Percentiles rank a stretch among this genome's conserved stretches.
Evolutionary conservation across 2,797 vertebrate genomes (phyloP).

Genomic region (Rhincodon typus): DNA sequence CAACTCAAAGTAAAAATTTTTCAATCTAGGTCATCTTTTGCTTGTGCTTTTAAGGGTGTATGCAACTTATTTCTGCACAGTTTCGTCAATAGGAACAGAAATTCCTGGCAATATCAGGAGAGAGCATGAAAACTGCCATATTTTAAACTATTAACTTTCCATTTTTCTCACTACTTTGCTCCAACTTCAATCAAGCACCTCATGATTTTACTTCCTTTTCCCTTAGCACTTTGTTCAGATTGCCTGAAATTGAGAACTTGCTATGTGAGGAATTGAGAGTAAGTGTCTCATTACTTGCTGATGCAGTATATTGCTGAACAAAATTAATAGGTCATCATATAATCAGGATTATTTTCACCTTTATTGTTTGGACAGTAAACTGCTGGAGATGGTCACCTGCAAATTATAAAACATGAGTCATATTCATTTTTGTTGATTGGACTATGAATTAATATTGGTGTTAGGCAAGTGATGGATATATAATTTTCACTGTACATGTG

Average conservation of each 20-base stretch:
- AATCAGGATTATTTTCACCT: not conserved
- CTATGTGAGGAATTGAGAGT: not conserved
- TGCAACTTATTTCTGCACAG: not conserved
- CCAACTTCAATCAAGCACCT: not conserved
- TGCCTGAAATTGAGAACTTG: not conserved
- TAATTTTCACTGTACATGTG: not conserved
- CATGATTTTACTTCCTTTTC: not conserved
- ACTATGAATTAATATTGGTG: not conserved
- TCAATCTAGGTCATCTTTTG: not conserved
- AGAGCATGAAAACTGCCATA: not conserved
- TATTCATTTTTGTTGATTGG: not conserved
- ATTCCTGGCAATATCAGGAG: not conserved
- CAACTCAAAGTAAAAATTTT: not conserved
- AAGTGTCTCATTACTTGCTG: not conserved
- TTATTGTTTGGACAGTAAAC: not conserved
- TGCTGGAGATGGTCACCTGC: not conserved
- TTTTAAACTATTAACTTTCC: not conserved
- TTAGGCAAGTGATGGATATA: not conserved
- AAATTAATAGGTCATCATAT: not conserved
- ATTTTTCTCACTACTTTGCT: not conserved
- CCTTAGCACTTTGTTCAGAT: not conserved
- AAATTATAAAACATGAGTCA: not conserved
- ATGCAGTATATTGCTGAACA: not conserved
- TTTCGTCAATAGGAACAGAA: not conserved
- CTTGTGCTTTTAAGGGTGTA: not conserved